phyloP scores from a whole-genome alignment of 2,888 invertebrate genomes.

The Hydroisotoma schaefferi region DNA sequence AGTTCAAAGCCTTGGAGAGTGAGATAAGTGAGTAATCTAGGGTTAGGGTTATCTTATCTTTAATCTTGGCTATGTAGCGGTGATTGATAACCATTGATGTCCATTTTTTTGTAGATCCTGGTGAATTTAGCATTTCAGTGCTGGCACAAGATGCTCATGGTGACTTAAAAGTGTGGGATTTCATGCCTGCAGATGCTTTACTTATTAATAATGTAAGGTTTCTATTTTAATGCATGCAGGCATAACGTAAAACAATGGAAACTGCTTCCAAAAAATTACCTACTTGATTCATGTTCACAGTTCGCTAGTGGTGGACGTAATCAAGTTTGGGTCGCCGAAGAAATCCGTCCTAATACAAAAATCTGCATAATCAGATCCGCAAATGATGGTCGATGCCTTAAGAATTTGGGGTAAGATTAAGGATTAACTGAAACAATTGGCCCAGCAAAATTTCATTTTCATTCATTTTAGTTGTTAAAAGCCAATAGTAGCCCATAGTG shows the following conservation, averaged over 20 bases:
- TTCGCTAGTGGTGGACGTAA: background rate
- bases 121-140: conserved; percentile 12
- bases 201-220: conserved; percentile 12
- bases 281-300: background rate
- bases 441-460: no score
- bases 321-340: conserved; percentile 18
- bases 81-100: background rate
- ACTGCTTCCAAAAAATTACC: background rate
- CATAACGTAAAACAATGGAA: background rate
- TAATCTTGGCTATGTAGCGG: background rate
- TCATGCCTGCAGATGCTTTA: conserved; percentile 4
- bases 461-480: no score
- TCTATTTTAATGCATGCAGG: background rate
- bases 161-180: conserved; percentile 12
- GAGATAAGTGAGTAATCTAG: no score
- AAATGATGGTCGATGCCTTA: conserved; percentile 10
- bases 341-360: conserved; percentile 20
- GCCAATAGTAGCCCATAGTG: no score
- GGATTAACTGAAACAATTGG: no score
- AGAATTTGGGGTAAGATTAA: conserved; percentile 13
- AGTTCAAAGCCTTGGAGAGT: conserved; percentile 10
- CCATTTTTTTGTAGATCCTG: conserved; percentile 2
- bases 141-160: background rate
- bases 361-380: conserved; percentile 17
- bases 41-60: no score